Conservation (phyloP, 2,888 invertebrate genomes). For the Athalia cordata region DNA sequence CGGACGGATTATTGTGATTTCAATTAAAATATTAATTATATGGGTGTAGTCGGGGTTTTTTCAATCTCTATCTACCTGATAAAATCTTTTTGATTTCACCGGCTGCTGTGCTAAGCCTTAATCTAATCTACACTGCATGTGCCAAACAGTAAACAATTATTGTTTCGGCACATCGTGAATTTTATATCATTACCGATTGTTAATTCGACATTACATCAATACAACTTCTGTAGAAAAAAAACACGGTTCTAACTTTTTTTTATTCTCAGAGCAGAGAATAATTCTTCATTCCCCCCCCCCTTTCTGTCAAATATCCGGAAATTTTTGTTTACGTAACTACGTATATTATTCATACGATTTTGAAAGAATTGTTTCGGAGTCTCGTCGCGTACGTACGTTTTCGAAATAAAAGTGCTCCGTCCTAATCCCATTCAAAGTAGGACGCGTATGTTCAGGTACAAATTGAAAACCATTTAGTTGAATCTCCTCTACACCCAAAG, state of each 20-base stretch:
- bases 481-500: conserved; percentile 69
- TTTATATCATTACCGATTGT: neutral
- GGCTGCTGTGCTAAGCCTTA: conserved; percentile 36
- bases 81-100: conserved; percentile 38
- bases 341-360: too few species aligned
- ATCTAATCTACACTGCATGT: conserved; percentile 32
- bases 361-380: neutral
- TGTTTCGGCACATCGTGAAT: neutral
- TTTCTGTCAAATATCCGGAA: neutral
- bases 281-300: neutral
- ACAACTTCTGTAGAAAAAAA: too few species aligned
- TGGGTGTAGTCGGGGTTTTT: neutral
- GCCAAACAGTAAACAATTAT: neutral
- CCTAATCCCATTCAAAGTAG: conserved; percentile 22
- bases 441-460: conserved; percentile 66
- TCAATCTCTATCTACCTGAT: conserved; percentile 34
- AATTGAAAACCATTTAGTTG: conserved; percentile 73
- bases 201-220: too few species aligned
- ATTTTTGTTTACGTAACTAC: too few species aligned
- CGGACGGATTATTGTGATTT: conserved; percentile 1
- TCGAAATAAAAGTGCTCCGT: conserved; percentile 27
- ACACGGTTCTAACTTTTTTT: too few species aligned
- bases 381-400: conserved; percentile 1
- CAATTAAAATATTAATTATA: neutral
- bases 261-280: too few species aligned